Conservation (phyloP, 2,797 vertebrate genomes). For the Hybognathus amarus region DNA sequence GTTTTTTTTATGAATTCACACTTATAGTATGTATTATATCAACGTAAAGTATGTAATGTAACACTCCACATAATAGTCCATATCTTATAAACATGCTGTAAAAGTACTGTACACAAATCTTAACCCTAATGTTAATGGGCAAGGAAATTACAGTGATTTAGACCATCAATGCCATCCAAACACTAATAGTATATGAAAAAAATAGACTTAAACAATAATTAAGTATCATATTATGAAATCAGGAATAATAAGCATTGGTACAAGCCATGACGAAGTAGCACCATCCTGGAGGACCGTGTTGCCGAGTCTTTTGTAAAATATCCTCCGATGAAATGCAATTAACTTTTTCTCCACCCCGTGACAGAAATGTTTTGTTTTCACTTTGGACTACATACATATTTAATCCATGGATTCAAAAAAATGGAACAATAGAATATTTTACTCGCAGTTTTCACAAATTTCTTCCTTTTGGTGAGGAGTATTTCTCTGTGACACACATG, state of each 20-base stretch:
- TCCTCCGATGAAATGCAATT: not conserved
- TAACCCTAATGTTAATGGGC: not conserved
- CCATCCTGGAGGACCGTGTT: not conserved
- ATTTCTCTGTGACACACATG: not conserved
- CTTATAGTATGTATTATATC: not conserved
- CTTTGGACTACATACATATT: not conserved
- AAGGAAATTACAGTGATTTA: not conserved
- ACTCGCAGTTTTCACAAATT: not conserved
- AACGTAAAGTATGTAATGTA: not conserved
- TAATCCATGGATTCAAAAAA: not conserved
- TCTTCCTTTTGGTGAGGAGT: not conserved
- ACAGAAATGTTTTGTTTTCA: not conserved
- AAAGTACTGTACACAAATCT: not conserved
- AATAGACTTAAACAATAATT: not conserved
- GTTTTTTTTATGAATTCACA: not conserved
- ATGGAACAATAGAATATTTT: not conserved
- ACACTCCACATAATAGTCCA: not conserved
- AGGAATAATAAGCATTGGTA: not conserved
- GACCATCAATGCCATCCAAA: not conserved
- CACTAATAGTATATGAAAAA: not conserved
- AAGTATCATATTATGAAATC: not conserved
- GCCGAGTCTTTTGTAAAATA: not conserved
- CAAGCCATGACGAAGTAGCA: not conserved
- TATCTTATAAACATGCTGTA: not conserved
- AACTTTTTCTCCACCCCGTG: too few relatives aligned